Percentiles rank a stretch among this genome's conserved stretches.
Evolutionary conservation across 2,113 vertebrate species (phyloP).

Genomic region (Melanocharis versteri): DNA sequence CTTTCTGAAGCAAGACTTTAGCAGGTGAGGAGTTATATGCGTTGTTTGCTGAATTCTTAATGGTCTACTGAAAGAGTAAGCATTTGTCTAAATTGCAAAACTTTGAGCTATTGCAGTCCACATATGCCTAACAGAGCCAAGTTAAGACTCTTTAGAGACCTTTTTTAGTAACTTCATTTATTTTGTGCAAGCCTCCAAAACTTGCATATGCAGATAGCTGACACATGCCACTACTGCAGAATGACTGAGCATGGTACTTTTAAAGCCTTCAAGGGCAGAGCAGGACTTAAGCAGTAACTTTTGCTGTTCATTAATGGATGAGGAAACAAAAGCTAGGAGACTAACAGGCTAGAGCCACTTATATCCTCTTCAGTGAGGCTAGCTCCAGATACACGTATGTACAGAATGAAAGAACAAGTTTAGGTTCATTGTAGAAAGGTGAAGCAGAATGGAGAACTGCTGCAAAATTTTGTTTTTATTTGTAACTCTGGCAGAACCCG

Average conservation of each 20-base stretch:
- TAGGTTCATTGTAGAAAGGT: neutral
- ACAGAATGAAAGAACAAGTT: neutral
- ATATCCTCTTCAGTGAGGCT: neutral
- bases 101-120: neutral
- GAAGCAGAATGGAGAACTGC: neutral
- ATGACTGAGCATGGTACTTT: neutral
- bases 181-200: neutral
- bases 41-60: neutral
- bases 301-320: neutral
- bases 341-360: neutral
- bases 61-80: neutral
- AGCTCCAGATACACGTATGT: neutral
- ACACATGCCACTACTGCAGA: neutral
- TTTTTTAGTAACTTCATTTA: neutral
- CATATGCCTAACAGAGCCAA: fast-evolving
- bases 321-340: neutral
- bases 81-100: neutral
- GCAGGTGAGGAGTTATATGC: neutral
- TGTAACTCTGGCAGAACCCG: neutral
- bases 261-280: neutral
- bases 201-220: neutral
- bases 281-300: neutral
- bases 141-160: neutral
- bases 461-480: neutral
- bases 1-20: neutral